Conservation (phyloP, 2,888 invertebrate genomes). For the Tachina fera region DNA sequence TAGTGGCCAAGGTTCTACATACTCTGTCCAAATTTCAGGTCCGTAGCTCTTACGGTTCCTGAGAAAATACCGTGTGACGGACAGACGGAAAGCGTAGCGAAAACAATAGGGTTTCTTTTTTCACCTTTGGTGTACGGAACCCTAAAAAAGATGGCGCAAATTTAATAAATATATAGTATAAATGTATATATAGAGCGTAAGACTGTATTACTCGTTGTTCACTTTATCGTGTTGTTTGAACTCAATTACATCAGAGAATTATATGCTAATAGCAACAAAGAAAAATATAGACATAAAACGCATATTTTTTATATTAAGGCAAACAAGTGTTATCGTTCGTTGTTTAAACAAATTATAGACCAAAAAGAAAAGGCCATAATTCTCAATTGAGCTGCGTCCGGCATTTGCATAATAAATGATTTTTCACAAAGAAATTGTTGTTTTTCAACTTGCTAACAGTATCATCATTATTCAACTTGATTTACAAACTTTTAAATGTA, state of each 20-base stretch:
- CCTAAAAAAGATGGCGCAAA: constrained; percentile 46
- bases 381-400: constrained; percentile 68
- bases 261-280: neutral
- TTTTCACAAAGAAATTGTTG: constrained; percentile 38
- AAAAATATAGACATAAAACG: constrained; percentile 26
- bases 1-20: no score
- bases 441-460: constrained; percentile 32
- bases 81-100: no score
- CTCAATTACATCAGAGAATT: constrained; percentile 24
- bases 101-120: no score
- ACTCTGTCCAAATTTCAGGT: no score
- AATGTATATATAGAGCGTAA: neutral
- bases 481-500: constrained; percentile 69
- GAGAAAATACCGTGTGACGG: no score
- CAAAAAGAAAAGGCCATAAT: constrained; percentile 63
- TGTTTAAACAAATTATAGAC: constrained; percentile 61
- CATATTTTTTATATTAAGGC: constrained; percentile 2
- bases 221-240: constrained; percentile 27
- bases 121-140: no score
- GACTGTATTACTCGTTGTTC: neutral
- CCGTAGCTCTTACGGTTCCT: no score
- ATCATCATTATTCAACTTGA: constrained; percentile 67
- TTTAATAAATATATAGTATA: constrained; percentile 38
- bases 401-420: constrained; percentile 70
- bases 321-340: constrained; percentile 18